Percentiles rank a stretch among this genome's conserved stretches.
Conservation (phyloP, 2,888 invertebrate genomes). For the Catotricha subobsoleta region DNA sequence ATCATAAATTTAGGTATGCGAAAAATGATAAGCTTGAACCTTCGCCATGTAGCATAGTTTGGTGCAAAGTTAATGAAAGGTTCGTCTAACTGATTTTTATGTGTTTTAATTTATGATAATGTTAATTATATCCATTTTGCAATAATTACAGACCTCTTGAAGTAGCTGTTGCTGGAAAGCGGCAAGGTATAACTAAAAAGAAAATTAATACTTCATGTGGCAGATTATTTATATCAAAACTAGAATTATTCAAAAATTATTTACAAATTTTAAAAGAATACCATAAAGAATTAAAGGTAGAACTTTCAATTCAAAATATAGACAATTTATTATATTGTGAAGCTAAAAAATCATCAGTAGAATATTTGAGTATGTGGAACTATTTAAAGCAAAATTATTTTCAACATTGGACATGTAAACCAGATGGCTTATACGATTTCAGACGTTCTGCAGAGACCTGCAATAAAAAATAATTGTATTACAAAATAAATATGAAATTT, state of each 20-base stretch:
- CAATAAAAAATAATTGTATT: no score
- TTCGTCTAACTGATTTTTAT: constrained; percentile 21
- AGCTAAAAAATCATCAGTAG: constrained; percentile 16
- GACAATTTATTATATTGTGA: constrained; percentile 14
- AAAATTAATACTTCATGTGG: constrained; percentile 24
- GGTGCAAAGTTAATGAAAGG: constrained; percentile 33
- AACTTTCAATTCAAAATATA: constrained; percentile 7
- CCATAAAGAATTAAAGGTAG: constrained; percentile 14
- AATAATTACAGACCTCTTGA: constrained; percentile 40
- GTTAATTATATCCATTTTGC: no score
- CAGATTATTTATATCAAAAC: constrained; percentile 37
- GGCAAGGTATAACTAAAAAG: constrained; percentile 61
- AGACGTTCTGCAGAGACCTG: no score
- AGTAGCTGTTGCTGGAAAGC: constrained; percentile 58
- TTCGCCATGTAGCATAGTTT: constrained; percentile 41
- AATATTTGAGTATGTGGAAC: constrained; percentile 30
- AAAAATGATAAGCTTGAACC: constrained; percentile 30
- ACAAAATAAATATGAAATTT: no score
- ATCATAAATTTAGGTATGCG: constrained; percentile 28
- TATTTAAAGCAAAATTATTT: constrained; percentile 32
- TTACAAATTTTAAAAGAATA: constrained; percentile 25
- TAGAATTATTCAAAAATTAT: constrained; percentile 34
- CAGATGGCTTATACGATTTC: no score
- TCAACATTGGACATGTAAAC: constrained; percentile 37
- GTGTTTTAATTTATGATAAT: no score